These are phyloP conservation scores for Eurytoma adleriae DNA, from an alignment of 2,888 invertebrate genomes.

Conservation along the genomic window DNA sequence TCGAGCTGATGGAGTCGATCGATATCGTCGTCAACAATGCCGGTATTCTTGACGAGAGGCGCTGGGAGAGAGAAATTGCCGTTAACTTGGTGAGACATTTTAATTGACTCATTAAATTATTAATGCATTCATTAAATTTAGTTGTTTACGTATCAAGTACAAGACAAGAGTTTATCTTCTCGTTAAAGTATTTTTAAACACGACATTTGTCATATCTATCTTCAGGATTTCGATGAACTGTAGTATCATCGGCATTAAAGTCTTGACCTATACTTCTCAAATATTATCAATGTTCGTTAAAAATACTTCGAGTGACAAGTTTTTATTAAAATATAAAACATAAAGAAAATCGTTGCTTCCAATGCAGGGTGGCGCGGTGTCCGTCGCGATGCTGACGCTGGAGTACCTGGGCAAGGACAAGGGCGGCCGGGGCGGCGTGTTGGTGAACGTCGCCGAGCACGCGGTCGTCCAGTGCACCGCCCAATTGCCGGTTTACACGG, in stretches of 20 bases:
- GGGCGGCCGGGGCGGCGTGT: slow-evolving; percentile 75
- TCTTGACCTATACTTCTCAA: too few relatives aligned
- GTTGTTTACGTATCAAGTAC: too few relatives aligned
- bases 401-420: slow-evolving; percentile 73
- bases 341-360: too few relatives aligned
- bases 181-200: too few relatives aligned
- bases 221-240: too few relatives aligned
- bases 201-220: too few relatives aligned
- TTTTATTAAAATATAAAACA: too few relatives aligned
- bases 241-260: too few relatives aligned
- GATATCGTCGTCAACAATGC: slow-evolving; percentile 90
- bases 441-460: slow-evolving; percentile 77
- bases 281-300: too few relatives aligned
- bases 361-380: slow-evolving; percentile 67
- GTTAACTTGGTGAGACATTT: slow-evolving; percentile 82
- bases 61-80: slow-evolving; percentile 86
- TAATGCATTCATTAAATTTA: too few relatives aligned
- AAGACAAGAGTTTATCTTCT: slow-evolving; percentile 1
- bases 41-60: slow-evolving; percentile 85
- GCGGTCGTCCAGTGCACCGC: slow-evolving; percentile 71
- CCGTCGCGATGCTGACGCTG: slow-evolving; percentile 72
- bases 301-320: too few relatives aligned
- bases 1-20: slow-evolving; percentile 82
- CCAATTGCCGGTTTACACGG: slow-evolving; percentile 71
- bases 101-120: too few relatives aligned